Percentiles rank a stretch among this genome's conserved stretches.
Evolutionary conservation across 35 echinoderm and acorn worm species (phyloP).

Genomic region (Chiridota heheva): DNA sequence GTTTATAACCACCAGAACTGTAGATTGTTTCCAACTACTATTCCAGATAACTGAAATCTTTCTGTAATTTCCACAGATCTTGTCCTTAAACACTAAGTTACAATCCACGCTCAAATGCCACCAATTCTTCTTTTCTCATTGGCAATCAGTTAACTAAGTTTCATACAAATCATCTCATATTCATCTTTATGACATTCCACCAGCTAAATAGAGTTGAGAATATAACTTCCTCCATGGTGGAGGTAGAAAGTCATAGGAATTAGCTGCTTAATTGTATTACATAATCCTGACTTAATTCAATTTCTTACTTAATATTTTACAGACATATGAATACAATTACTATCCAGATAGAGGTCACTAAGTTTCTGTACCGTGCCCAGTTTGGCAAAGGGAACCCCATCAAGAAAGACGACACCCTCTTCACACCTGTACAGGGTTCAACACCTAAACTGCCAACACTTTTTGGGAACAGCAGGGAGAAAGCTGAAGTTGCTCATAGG

Average conservation of each 20-base stretch:
- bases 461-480: slow-evolving; percentile 91
- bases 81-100: no score
- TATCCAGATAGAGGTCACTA: slow-evolving; percentile 93
- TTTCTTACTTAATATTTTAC: slow-evolving; percentile 12
- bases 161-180: no score
- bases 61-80: no score
- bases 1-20: no score
- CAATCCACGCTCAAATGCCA: no score
- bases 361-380: slow-evolving; percentile 64
- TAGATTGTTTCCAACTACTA: no score
- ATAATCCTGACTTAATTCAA: neutral
- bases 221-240: no score
- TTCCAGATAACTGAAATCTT: no score
- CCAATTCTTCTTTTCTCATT: no score
- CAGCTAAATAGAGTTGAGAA: no score
- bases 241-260: neutral
- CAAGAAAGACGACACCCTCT: neutral
- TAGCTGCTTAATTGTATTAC: neutral
- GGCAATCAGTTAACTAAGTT: no score
- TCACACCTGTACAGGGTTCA: neutral
- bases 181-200: no score
- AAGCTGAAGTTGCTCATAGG: slow-evolving; percentile 87
- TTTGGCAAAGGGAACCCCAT: slow-evolving; percentile 10
- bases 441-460: slow-evolving; percentile 63
- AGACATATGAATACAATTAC: slow-evolving; percentile 95